These are phyloP conservation scores for Lochmaea crataegi DNA, from an alignment of 2,888 invertebrate species.

Conservation along the genomic window DNA sequence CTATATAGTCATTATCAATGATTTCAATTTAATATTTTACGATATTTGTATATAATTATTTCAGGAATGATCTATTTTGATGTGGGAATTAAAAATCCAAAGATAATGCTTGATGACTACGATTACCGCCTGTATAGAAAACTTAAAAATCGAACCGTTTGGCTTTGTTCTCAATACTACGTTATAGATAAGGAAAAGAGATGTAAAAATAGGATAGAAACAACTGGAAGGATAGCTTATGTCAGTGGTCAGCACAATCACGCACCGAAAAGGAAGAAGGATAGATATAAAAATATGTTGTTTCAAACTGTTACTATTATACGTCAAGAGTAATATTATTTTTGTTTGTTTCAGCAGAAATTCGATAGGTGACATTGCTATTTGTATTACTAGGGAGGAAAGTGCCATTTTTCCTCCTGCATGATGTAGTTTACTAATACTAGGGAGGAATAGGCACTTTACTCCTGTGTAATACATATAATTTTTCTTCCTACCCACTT, in stretches of 20 bases:
- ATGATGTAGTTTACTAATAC: too few relatives aligned
- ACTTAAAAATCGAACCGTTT: constrained; percentile 45
- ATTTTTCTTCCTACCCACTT: too few relatives aligned
- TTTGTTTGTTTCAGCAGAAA: too few relatives aligned
- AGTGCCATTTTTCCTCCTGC: too few relatives aligned
- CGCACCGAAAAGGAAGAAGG: constrained; percentile 43
- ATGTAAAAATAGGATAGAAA: constrained; percentile 51
- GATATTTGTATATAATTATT: constrained; percentile 20
- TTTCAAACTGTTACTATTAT: constrained; percentile 50
- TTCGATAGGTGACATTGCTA: too few relatives aligned
- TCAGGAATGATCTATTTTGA: constrained; percentile 49
- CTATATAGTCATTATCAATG: too few relatives aligned
- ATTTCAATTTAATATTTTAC: too few relatives aligned
- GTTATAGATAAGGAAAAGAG: constrained; percentile 39
- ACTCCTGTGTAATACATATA: too few relatives aligned
- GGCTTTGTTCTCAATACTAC: constrained; percentile 49
- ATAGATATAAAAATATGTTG: constrained; percentile 50
- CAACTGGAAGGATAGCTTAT: constrained; percentile 47
- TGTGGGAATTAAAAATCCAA: constrained; percentile 50
- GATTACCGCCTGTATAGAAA: constrained; percentile 48
- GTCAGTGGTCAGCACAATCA: constrained; percentile 53
- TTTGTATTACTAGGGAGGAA: too few relatives aligned
- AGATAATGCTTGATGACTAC: constrained; percentile 48
- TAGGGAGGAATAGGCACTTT: too few relatives aligned
- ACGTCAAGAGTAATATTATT: constrained; percentile 33